These are phyloP conservation scores for Silurus aristotelis DNA, from an alignment of 2,797 vertebrate genomes.

Conservation along the genomic window DNA sequence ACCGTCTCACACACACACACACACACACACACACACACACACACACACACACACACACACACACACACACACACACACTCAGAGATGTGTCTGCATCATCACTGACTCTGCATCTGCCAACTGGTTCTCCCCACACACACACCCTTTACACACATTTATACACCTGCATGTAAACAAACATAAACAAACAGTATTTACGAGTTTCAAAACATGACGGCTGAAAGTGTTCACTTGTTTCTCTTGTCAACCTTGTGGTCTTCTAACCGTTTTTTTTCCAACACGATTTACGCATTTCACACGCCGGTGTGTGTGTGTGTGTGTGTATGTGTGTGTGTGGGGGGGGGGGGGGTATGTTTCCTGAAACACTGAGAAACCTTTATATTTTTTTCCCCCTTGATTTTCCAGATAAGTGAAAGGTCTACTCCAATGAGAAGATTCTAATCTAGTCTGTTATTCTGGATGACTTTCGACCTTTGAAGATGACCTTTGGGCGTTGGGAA, in stretches of 20 bases:
- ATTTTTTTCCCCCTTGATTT: not conserved
- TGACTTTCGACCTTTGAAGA: not conserved
- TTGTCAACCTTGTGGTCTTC: constrained; percentile 34
- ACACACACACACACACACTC: not conserved
- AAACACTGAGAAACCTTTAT: constrained; percentile 7
- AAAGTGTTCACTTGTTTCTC: constrained; percentile 31
- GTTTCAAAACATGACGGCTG: constrained; percentile 24
- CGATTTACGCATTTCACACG: constrained; percentile 13
- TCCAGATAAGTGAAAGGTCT: not conserved
- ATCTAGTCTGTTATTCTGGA: not conserved
- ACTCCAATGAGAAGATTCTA: not conserved
- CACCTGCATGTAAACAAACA: constrained; percentile 15
- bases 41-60: not conserved
- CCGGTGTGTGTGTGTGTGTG: not conserved
- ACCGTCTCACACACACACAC: not conserved
- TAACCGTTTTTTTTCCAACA: constrained; percentile 33
- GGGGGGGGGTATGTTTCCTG: not conserved
- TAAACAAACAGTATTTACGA: constrained; percentile 43
- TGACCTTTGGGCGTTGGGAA: not conserved
- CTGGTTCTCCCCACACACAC: constrained; percentile 13
- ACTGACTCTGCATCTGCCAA: constrained; percentile 34
- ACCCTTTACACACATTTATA: not conserved
- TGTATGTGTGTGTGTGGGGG: not conserved
- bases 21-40: constrained; percentile 9
- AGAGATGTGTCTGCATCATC: constrained; percentile 6